Evolutionary conservation across 2,113 vertebrate species (phyloP).

Genomic region (Callospermophilus lateralis): DNA sequence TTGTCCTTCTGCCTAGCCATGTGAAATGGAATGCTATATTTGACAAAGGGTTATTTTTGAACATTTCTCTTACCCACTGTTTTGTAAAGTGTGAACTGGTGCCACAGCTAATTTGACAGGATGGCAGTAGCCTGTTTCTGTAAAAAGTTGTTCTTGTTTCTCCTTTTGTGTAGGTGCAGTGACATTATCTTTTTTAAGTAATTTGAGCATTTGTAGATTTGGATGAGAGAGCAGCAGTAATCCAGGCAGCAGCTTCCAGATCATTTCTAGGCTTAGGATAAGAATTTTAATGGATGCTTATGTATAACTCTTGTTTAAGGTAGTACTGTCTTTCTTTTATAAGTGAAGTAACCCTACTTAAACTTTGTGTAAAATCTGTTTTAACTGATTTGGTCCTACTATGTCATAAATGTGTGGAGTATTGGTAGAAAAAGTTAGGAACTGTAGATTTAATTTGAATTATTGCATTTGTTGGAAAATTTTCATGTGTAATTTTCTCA

Average conservation of each 20-base stretch:
- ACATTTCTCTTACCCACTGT: constrained; percentile 55
- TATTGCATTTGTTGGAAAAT: constrained; percentile 37
- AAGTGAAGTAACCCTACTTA: background rate
- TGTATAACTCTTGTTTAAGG: background rate
- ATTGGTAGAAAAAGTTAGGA: constrained; percentile 45
- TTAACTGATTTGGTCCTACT: background rate
- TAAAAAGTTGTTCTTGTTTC: constrained; percentile 20
- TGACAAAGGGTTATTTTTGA: constrained; percentile 65
- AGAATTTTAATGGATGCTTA: constrained; percentile 45
- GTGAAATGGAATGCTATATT: constrained; percentile 64
- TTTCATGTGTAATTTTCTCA: constrained; percentile 35
- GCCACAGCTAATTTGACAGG: background rate
- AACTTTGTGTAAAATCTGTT: constrained; percentile 31
- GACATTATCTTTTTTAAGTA: constrained; percentile 45
- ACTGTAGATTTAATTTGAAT: constrained; percentile 49
- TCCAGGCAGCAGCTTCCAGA: constrained; percentile 18
- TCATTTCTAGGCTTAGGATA: constrained; percentile 16
- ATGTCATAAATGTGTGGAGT: background rate
- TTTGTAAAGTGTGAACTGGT: constrained; percentile 52
- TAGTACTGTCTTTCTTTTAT: background rate
- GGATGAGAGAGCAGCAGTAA: background rate
- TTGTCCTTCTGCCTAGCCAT: constrained; percentile 56
- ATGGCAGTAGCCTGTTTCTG: constrained; percentile 47
- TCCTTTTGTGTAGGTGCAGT: background rate
- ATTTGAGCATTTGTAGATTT: constrained; percentile 43